Percentiles rank a stretch among this genome's conserved stretches.
These are phyloP conservation scores for Ceyx cyanopectus DNA, from an alignment of 2,113 vertebrate genomes.

Conservation along the genomic window DNA sequence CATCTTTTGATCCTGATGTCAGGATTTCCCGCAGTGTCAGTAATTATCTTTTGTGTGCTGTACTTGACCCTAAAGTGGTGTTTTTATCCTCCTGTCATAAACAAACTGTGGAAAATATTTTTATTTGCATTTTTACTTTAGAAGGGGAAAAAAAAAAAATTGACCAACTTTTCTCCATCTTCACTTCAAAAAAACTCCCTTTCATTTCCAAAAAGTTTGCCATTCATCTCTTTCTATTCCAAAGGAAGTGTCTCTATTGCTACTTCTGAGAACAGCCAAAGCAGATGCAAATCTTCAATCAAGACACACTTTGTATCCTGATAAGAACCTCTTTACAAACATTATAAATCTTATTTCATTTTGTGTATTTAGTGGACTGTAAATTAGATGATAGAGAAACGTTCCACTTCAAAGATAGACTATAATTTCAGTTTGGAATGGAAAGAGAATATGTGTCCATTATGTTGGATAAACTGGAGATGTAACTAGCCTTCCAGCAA, in stretches of 20 bases:
- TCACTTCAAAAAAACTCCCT: background rate
- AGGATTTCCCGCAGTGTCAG: background rate
- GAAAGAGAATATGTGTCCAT: background rate
- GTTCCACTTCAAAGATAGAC: background rate
- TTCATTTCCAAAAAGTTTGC: background rate
- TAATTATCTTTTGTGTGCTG: background rate
- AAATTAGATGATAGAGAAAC: conserved; percentile 10
- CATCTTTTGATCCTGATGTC: background rate
- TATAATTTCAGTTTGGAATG: background rate
- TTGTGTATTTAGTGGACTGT: background rate
- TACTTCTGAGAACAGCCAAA: background rate
- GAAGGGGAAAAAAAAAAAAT: background rate
- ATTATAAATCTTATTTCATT: background rate
- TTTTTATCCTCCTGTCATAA: background rate
- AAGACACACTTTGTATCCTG: background rate
- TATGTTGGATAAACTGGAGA: background rate
- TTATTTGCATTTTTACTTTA: background rate
- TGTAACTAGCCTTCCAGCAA: background rate
- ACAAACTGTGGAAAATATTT: conserved; percentile 5
- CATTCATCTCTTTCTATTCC: background rate
- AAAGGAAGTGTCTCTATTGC: background rate
- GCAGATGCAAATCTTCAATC: background rate
- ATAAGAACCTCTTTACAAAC: background rate
- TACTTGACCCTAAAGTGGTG: background rate
- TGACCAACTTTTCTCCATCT: background rate